Evolutionary conservation across 2,113 vertebrate species (phyloP), one percentile per base, ranked within the genome.

Genomic region (Anolis carolinensis): DNA sequence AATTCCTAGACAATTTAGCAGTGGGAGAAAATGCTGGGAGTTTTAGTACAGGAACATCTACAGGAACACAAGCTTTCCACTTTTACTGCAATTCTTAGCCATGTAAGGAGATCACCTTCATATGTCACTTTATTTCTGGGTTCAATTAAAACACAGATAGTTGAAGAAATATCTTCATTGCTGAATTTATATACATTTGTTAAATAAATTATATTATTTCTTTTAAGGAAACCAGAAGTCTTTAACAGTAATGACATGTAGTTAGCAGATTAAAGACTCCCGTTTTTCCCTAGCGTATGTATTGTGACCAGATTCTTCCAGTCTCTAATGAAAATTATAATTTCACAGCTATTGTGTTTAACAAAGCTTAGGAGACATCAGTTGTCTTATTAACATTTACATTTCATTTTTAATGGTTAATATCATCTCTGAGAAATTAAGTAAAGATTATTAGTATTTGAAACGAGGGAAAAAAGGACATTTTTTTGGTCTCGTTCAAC

Each of bases 341-440:
- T 93, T 92, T 94, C 93, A 86, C 90, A 88, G 92, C 90, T 68
- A 93, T 94, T 95, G 86, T 95, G 89, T 82, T 87, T 88, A 94
- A 93, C 91, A 89, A 93, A 92, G 90, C 90, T 93, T 94, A 92
- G 82, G 91, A 92, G 95, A 92, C 90, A 92, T 94, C 85, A 52
- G 52, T 87, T 89, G 84, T 92, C 93, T 93, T 94, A 96, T 96
- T 96, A 95, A 94, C 95, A 96, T 95, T 95, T 93, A 89, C 88
- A 93, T 94, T 90, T 93, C 92, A 62, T 90, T 94, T 93, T 70
- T 79, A 81, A 83, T 23, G 67, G 89, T 91, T 94, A 93, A 93
- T 92, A 91, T 90, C 93, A 93, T 97, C 92, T 91, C 71, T 70
- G 74, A 91, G 91, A 96, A 96, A 94, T 95, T 90, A 93, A 87